A percentile compares a stretch with the other conserved stretches of the same genome.
These are phyloP conservation scores for Drosophila lacteicornis DNA, from an alignment of 1,140 invertebrate genomes.

Conservation along the genomic window DNA sequence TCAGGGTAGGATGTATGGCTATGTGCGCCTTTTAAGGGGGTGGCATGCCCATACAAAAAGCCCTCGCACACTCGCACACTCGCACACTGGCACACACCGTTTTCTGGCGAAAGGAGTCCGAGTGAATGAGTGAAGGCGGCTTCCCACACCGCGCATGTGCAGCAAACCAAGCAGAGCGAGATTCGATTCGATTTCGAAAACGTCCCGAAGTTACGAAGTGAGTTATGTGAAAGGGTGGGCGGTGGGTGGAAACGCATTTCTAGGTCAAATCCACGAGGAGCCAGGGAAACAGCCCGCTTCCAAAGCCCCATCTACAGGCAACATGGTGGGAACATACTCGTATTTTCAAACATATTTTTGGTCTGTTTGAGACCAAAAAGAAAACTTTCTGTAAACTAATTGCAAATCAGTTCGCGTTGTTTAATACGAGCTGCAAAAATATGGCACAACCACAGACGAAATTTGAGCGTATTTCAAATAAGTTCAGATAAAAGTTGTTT, in stretches of 20 bases:
- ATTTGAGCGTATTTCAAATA: neutral
- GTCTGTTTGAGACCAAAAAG: conserved; percentile 30
- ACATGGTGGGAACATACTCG: conserved; percentile 14
- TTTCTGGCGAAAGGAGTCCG: conserved; percentile 35
- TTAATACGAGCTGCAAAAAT: conserved; percentile 16
- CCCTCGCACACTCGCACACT: conserved; percentile 12
- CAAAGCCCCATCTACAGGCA: conserved; percentile 13
- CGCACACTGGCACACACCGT: conserved; percentile 7
- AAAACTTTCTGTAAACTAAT: conserved; percentile 42
- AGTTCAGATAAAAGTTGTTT: neutral
- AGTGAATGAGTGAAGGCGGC: conserved; percentile 59
- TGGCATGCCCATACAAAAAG: conserved; percentile 75
- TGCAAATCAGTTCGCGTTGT: conserved; percentile 28
- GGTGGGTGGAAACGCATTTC: conserved; percentile 60
- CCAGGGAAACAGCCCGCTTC: conserved; percentile 44
- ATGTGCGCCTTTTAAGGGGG: conserved; percentile 68
- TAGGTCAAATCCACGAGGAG: conserved; percentile 73
- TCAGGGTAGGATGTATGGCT: conserved; percentile 56
- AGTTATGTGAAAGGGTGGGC: conserved; percentile 23
- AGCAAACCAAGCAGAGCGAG: conserved; percentile 35
- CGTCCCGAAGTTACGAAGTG: conserved; percentile 44
- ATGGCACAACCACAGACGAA: conserved; percentile 4
- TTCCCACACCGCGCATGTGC: conserved; percentile 53
- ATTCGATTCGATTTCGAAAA: conserved; percentile 59
- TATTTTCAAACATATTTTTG: conserved; percentile 36